phyloP scores from a whole-genome alignment of 2,797 vertebrate genomes.

The Melanotaenia boesemani region DNA sequence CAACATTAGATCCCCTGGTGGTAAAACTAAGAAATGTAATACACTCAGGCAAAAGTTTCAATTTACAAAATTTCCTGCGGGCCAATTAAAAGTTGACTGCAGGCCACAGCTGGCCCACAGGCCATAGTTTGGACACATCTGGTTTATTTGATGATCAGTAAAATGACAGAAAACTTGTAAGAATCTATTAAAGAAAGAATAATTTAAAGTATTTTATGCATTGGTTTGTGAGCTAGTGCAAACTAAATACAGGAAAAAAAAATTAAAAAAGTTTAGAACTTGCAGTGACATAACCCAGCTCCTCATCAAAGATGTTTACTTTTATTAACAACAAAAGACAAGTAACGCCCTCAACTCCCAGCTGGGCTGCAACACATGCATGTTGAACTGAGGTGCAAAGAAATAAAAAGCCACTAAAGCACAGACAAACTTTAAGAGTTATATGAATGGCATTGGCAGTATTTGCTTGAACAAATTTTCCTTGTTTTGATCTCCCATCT shows the following conservation, averaged over 20 bases:
- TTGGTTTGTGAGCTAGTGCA: not conserved
- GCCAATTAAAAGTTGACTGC: too few relatives aligned
- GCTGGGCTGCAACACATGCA: constrained; percentile 2
- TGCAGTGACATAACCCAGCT: not conserved
- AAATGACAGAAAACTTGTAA: too few relatives aligned
- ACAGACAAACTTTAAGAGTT: not conserved
- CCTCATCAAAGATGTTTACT: constrained; percentile 1
- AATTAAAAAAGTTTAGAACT: not conserved
- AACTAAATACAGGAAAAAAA: not conserved
- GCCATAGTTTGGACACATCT: too few relatives aligned
- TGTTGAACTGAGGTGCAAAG: not conserved
- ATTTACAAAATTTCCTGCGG: too few relatives aligned
- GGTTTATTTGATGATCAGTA: too few relatives aligned
- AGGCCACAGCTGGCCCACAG: too few relatives aligned
- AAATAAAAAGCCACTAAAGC: not conserved
- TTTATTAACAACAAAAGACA: not conserved
- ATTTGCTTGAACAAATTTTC: constrained; percentile 7
- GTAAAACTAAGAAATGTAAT: too few relatives aligned
- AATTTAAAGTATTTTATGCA: not conserved
- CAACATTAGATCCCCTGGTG: too few relatives aligned
- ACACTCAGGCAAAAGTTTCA: too few relatives aligned
- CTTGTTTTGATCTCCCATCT: constrained; percentile 15
- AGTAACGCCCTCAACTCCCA: not conserved
- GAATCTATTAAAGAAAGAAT: too few relatives aligned
- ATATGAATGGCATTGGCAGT: constrained; percentile 5